Percentiles rank a stretch among this genome's conserved stretches.
phyloP scores from a whole-genome alignment of 2,797 vertebrate species.

The Pseudomugil tenellus region DNA sequence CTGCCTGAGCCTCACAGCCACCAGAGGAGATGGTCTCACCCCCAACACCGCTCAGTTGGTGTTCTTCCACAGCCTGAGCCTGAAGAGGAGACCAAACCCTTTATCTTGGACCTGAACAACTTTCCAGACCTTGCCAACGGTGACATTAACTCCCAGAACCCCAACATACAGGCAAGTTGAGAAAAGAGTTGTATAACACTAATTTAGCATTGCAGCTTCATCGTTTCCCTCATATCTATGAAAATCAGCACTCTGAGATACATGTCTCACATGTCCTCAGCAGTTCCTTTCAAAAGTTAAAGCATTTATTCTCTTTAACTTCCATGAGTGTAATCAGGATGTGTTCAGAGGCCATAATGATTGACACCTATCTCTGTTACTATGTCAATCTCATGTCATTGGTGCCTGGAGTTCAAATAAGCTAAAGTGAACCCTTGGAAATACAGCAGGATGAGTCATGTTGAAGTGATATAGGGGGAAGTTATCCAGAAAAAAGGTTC shows the following conservation, averaged over 20 bases:
- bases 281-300: conserved; percentile 35
- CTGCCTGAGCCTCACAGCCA: conserved; percentile 71
- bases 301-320: conserved; percentile 32
- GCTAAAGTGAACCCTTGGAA: conserved; percentile 36
- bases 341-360: conserved; percentile 49
- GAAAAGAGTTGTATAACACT: background rate
- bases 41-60: conserved; percentile 75
- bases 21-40: conserved; percentile 77
- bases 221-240: background rate
- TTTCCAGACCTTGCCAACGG: conserved; percentile 87
- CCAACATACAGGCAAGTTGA: conserved; percentile 90
- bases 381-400: conserved; percentile 8
- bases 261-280: conserved; percentile 8
- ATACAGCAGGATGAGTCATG: conserved; percentile 72
- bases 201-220: conserved; percentile 1
- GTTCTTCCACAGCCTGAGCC: conserved; percentile 65
- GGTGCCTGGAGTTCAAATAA: conserved; percentile 48
- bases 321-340: conserved; percentile 54
- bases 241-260: too few relatives aligned
- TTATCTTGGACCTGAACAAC: conserved; percentile 89
- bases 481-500: conserved; percentile 70
- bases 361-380: conserved; percentile 12
- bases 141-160: conserved; percentile 88
- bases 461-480: conserved; percentile 72
- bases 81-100: conserved; percentile 84